Base-by-base conservation (phyloP, 1,140 invertebrate genomes). In the Aplysia californica region DNA sequence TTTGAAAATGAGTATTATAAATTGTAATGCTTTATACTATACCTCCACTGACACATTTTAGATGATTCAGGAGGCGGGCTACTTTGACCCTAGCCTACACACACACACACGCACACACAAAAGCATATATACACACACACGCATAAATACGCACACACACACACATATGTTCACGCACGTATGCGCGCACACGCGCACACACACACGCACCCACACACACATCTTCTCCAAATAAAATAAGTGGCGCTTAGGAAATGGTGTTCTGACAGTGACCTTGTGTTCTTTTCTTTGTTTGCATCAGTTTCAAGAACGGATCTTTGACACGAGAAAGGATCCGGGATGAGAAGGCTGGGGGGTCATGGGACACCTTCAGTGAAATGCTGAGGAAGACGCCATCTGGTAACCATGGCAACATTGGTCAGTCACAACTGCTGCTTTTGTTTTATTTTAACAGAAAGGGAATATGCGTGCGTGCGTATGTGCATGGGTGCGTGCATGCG, bases 261-360 rank as follows among this genome's bases (percentile, higher is more conserved):
- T 61, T 61, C 58, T 18, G 6, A 10, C 26, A 6, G 10, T 18
- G 58, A 0, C 15, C 20, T n/a, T n/a, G n/a, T n/a, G n/a, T n/a
- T n/a, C n/a, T n/a, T n/a, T n/a, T n/a, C n/a, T n/a, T n/a, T n/a
- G n/a, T n/a, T n/a, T n/a, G n/a, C n/a, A n/a, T n/a, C n/a, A 95
- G 95, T 90, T 98, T 97, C 85, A 96, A 97, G 87, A 98, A 98
- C 91, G 97, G 96, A 0, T 98, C 97, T 0, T 85, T 97, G 21
- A 96, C 96, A 0, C 91, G 97, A 41, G 96, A 98, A 90, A 92
- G 93, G 84, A 94, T 98, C 41, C 91, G 95, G 69, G 92, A 97
- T 85, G 90, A 92, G 31, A 93, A 93, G 74, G 94, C 94, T 0
- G 93, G 94, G 55, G 92, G 92, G 23, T 87, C 86, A 39, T 99